These are phyloP conservation scores for Odontamblyopus lacepedii DNA, from an alignment of 2,797 vertebrate species.

Conservation along the genomic window DNA sequence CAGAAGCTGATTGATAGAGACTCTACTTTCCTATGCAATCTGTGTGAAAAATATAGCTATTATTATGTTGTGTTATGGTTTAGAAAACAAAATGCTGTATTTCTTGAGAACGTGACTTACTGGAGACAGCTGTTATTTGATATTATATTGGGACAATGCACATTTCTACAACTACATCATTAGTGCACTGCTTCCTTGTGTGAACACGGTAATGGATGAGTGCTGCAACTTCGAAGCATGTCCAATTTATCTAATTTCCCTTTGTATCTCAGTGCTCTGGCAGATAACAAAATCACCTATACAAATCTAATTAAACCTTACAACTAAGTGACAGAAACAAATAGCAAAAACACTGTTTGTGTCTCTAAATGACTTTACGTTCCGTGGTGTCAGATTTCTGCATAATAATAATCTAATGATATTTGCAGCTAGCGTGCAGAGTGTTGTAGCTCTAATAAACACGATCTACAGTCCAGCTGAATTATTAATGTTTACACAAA, in stretches of 20 bases:
- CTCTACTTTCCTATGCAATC: too few species aligned
- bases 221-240: constrained; percentile 13
- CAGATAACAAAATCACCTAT: constrained; percentile 24
- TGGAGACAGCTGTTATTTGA: neutral
- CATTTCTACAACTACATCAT: constrained; percentile 30
- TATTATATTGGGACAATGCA: neutral
- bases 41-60: neutral
- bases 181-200: constrained; percentile 25
- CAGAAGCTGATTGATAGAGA: neutral
- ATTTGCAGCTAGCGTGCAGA: constrained; percentile 2
- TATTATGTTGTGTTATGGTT: neutral
- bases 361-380: constrained; percentile 11
- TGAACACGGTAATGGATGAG: constrained; percentile 26
- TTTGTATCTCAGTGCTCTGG: constrained; percentile 15
- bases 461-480: constrained; percentile 21
- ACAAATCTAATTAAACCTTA: constrained; percentile 20
- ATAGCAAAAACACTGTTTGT: constrained; percentile 1
- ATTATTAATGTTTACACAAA: constrained; percentile 32
- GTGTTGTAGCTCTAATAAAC: constrained; percentile 20
- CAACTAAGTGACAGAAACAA: constrained; percentile 18
- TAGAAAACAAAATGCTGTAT: neutral
- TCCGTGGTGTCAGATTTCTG: constrained; percentile 1
- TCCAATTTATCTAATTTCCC: constrained; percentile 39
- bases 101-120: neutral
- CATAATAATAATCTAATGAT: constrained; percentile 18